These are phyloP conservation scores for Platyrinchus mystaceus DNA, from an alignment of 2,797 vertebrate genomes.

Conservation along the genomic window DNA sequence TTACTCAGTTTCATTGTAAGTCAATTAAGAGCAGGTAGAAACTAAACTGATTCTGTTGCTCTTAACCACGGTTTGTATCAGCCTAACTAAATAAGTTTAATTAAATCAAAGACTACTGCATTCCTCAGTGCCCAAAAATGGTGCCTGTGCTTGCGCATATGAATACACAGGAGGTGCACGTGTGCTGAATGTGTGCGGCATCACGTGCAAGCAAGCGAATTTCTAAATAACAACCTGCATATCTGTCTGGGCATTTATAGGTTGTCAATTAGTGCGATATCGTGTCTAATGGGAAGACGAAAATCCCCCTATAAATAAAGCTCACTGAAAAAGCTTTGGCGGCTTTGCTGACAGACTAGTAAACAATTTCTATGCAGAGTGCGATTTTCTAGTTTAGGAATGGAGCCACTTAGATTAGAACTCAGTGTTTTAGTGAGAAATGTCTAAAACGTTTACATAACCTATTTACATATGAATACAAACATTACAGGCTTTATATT, in stretches of 20 bases:
- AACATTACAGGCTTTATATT: conserved; percentile 70
- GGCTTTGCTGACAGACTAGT: conserved; percentile 39
- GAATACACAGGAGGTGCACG: rapidly evolving
- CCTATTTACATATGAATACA: conserved; percentile 72
- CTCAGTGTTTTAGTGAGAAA: conserved; percentile 61
- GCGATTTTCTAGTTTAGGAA: conserved; percentile 60
- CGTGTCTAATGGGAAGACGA: not conserved
- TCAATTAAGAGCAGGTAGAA: not conserved
- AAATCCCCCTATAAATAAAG: not conserved
- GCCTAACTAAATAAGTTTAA: conserved; percentile 10
- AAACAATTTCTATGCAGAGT: conserved; percentile 46
- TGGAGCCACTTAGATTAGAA: conserved; percentile 58
- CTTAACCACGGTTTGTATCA: not conserved
- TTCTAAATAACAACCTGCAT: not conserved
- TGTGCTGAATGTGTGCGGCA: not conserved
- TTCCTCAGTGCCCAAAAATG: not conserved
- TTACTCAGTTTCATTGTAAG: not conserved
- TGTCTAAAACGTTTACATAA: conserved; percentile 70
- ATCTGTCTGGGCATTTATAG: not conserved
- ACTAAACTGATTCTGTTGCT: not conserved
- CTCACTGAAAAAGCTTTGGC: not conserved
- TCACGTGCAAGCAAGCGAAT: not conserved
- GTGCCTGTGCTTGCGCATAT: not conserved
- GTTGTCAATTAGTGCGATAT: not conserved
- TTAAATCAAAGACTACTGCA: not conserved